Evolutionary conservation across 2,797 vertebrate species (phyloP).

Genomic region (Pogoniulus pusillus): DNA sequence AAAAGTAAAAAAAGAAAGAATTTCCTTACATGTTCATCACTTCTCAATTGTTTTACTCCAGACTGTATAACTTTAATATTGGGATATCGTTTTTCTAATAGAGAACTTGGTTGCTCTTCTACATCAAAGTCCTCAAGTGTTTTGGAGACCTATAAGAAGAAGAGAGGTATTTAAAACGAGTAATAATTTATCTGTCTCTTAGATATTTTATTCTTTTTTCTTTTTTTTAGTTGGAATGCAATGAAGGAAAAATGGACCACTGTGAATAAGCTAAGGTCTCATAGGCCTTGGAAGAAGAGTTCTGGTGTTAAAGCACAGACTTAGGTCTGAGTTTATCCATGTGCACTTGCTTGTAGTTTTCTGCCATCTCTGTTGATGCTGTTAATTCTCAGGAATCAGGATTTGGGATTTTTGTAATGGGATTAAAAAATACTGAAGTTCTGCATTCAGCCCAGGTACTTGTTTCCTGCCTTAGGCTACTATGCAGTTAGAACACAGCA

Average conservation of each 20-base stretch:
- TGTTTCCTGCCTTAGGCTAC: background rate
- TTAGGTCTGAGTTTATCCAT: background rate
- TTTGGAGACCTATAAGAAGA: slow-evolving; percentile 84
- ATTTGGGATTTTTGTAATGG: background rate
- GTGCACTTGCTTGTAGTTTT: background rate
- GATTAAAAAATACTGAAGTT: slow-evolving; percentile 7
- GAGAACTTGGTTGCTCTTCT: slow-evolving; percentile 83
- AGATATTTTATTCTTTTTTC: no score
- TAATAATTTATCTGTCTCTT: slow-evolving; percentile 83
- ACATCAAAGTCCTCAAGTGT: slow-evolving; percentile 91
- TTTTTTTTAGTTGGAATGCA: slow-evolving; percentile 70
- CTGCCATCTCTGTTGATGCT: background rate
- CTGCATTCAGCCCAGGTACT: background rate
- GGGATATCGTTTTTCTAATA: slow-evolving; percentile 84
- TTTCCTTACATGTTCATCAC: slow-evolving; percentile 81
- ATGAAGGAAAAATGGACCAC: background rate
- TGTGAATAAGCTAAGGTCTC: background rate
- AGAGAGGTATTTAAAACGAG: background rate
- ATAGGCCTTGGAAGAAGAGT: background rate
- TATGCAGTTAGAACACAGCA: background rate
- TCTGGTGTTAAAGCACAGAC: background rate
- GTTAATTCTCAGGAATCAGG: background rate
- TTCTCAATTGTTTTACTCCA: slow-evolving; percentile 81
- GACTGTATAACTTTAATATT: slow-evolving; percentile 90
- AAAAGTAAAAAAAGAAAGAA: background rate